Base-by-base conservation (phyloP, 2,888 invertebrate genomes). In the Julus scandinavius region DNA sequence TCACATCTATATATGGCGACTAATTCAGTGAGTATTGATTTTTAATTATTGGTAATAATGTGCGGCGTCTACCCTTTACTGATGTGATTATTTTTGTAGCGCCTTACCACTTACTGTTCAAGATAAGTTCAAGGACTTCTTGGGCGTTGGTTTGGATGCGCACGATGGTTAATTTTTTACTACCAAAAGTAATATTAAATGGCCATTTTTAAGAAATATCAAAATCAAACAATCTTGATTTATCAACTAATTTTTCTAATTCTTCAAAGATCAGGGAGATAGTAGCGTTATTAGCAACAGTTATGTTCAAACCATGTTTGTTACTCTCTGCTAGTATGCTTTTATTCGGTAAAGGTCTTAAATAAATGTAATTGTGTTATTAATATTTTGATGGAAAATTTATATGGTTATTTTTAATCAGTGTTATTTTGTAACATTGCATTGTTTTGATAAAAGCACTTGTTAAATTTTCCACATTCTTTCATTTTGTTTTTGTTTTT, bases 121-220 rank as follows among this genome's bases (percentile, higher is more conserved):
- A 40, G 88, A 88, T n/a, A 41, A 45, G 29, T 88, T 88, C 80
- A 20, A 7, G 0, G 88, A 88, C 20, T 88, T 88, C 45, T 15
- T 87, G 49, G 88, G 86, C 5, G 63, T 45, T 45, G 88, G 88
- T 41, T 63, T 88, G 40, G 88, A 88, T 87, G 49, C 86, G 7
- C 88, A 88, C 49, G 83, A 88, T 38, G 80, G 13, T 80, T 80
- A 80, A 80, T 38, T 80, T 1, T 80, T 80, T 13, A 20, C 9
- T 54, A 54, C 9, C 54, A 11, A 54, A 45, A 45, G 54, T 17
- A 3, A 38, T 80, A 20, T 13, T 20, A 72, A 72, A 72, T 20
- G 63, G 9, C 6, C 63, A 72, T 20, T 17, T 72, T 72, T 54
- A 54, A 13, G 15, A 54, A 15, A 54, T 54, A 7, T 5, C 7